Conservation (phyloP, 2,113 vertebrate species). For the Sporophila hypoxantha region DNA sequence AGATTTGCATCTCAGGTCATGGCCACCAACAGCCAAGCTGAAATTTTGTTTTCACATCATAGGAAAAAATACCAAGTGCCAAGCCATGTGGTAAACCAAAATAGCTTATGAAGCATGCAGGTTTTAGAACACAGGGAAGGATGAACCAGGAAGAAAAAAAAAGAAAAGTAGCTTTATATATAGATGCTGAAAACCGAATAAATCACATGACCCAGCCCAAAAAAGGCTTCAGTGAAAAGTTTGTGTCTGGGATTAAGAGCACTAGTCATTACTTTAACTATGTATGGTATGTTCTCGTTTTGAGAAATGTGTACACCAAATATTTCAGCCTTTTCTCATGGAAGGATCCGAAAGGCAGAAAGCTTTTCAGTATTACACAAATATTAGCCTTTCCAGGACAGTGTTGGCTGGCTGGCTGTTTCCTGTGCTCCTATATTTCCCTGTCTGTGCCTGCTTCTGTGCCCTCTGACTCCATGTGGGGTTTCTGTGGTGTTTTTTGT, state of each 20-base stretch:
- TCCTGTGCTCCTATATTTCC: neutral
- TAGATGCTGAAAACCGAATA: slow-evolving; percentile 48
- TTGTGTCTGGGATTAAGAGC: slow-evolving; percentile 56
- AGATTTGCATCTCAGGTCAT: slow-evolving; percentile 44
- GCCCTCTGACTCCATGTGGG: neutral
- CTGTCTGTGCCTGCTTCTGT: neutral
- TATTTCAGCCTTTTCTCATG: slow-evolving; percentile 58
- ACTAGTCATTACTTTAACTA: slow-evolving; percentile 61
- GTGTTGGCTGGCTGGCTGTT: neutral
- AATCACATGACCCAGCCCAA: slow-evolving; percentile 48
- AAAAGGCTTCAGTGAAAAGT: slow-evolving; percentile 58
- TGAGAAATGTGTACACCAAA: slow-evolving; percentile 44
- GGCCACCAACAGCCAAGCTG: slow-evolving; percentile 50
- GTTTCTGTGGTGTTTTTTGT: neutral
- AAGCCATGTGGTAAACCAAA: slow-evolving; percentile 56
- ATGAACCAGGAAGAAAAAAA: slow-evolving; percentile 40
- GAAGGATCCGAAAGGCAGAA: slow-evolving; percentile 1
- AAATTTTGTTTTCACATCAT: slow-evolving; percentile 57
- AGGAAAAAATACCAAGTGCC: slow-evolving; percentile 50
- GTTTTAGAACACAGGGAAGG: slow-evolving; percentile 38
- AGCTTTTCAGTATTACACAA: slow-evolving; percentile 2
- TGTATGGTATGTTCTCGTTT: slow-evolving; percentile 52
- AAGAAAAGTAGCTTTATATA: slow-evolving; percentile 46
- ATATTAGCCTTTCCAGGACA: slow-evolving; percentile 5
- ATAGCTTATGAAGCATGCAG: slow-evolving; percentile 55